Conservation (phyloP, 1,140 invertebrate genomes). For the Aleiodes sp. region DNA sequence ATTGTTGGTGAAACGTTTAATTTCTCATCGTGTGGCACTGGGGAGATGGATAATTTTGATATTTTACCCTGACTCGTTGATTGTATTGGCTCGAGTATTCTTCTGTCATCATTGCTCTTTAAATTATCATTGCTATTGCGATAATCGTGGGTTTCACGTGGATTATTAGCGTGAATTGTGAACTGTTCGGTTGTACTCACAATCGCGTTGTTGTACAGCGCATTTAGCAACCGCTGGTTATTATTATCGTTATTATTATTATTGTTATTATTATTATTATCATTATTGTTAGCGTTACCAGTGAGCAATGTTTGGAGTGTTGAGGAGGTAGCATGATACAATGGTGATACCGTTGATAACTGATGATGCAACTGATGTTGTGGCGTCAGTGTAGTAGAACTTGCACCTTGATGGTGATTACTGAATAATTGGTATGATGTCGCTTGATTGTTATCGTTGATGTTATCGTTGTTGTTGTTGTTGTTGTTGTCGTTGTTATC, state of each 20-base stretch:
- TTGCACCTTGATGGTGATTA: slow-evolving; percentile 57
- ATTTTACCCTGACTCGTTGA: slow-evolving; percentile 60
- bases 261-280: too few species aligned
- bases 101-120: slow-evolving; percentile 42
- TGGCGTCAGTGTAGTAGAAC: slow-evolving; percentile 54
- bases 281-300: slow-evolving; percentile 50
- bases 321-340: slow-evolving; percentile 55
- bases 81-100: slow-evolving; percentile 54
- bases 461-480: slow-evolving; percentile 23
- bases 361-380: slow-evolving; percentile 58
- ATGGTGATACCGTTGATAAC: slow-evolving; percentile 53
- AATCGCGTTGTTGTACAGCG: slow-evolving; percentile 58
- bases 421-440: slow-evolving; percentile 63
- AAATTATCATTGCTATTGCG: slow-evolving; percentile 10
- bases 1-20: slow-evolving; percentile 35
- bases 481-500: slow-evolving; percentile 15
- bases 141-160: slow-evolving; percentile 56
- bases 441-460: slow-evolving; percentile 57
- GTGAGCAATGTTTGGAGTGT: slow-evolving; percentile 60
- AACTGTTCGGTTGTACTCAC: slow-evolving; percentile 58
- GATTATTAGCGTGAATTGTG: slow-evolving; percentile 54
- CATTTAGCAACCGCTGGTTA: slow-evolving; percentile 61
- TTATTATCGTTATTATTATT: too few species aligned
- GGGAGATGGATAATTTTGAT: slow-evolving; percentile 59
- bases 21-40: slow-evolving; percentile 51